phyloP scores from a whole-genome alignment of 2,797 vertebrate genomes.

The Sphenopsis melanotis region DNA sequence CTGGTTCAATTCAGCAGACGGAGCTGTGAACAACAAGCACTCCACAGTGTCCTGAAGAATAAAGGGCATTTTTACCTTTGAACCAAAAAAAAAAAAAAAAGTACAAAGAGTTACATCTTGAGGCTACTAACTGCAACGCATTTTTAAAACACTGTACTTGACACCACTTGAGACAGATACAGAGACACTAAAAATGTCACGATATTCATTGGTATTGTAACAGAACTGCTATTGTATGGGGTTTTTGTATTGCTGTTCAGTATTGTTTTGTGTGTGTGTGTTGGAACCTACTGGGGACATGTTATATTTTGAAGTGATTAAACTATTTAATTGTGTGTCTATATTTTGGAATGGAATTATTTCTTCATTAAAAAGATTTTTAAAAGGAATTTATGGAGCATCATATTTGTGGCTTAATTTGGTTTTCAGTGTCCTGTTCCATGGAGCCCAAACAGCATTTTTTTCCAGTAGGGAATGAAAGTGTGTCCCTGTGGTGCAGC shows the following conservation, averaged over 20 bases:
- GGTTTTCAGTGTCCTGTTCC: neutral
- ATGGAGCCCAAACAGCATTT: neutral
- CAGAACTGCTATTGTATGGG: constrained; percentile 82
- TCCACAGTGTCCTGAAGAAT: constrained; percentile 71
- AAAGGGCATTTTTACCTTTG: constrained; percentile 77
- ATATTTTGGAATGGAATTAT: constrained; percentile 89
- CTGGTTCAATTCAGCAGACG: constrained; percentile 70
- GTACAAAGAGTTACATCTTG: constrained; percentile 67
- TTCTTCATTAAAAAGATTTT: constrained; percentile 88
- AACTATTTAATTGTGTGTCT: constrained; percentile 89
- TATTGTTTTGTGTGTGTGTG: constrained; percentile 81
- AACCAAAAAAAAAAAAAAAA: constrained; percentile 66
- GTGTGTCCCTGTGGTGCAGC: neutral
- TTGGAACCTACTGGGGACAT: constrained; percentile 83
- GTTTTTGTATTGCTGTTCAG: constrained; percentile 84
- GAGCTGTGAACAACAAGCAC: constrained; percentile 65
- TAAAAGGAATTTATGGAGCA: constrained; percentile 71
- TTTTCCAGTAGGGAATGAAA: neutral
- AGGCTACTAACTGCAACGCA: constrained; percentile 73
- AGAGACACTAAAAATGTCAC: constrained; percentile 79
- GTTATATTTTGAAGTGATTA: constrained; percentile 89
- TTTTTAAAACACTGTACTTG: constrained; percentile 81
- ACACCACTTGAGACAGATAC: constrained; percentile 74
- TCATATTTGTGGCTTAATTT: constrained; percentile 14
- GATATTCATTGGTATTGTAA: constrained; percentile 82